A percentile compares a stretch with the other conserved stretches of the same genome.
phyloP scores from a whole-genome alignment of 2,113 vertebrate species.

The Gobiocypris rarus region DNA sequence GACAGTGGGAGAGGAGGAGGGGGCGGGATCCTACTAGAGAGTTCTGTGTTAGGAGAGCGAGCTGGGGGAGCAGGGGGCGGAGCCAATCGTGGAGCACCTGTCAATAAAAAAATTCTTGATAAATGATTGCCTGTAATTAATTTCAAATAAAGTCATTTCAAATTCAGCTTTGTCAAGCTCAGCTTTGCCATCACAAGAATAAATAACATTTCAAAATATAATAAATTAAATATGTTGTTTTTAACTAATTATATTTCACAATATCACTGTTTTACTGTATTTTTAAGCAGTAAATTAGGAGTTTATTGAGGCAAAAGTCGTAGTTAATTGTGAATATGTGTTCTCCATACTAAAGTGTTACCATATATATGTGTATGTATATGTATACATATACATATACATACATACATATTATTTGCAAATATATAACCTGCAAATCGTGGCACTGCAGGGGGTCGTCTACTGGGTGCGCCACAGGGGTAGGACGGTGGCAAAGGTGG shows the following conservation, averaged over 20 bases:
- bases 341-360: too few species aligned
- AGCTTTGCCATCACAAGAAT: background rate
- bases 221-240: background rate
- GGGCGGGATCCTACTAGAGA: constrained; percentile 82
- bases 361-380: too few species aligned
- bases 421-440: constrained; percentile 70
- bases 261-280: too few species aligned
- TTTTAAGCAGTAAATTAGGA: too few species aligned
- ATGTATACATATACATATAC: too few species aligned
- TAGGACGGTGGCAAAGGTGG: constrained; percentile 78
- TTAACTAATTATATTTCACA: too few species aligned
- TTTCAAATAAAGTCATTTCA: background rate
- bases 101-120: background rate
- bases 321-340: too few species aligned
- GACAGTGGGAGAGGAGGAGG: constrained; percentile 68
- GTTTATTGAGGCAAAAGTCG: too few species aligned
- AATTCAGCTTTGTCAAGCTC: too few species aligned
- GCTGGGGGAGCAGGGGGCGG: constrained; percentile 90
- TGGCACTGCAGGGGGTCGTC: constrained; percentile 76
- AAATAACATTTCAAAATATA: background rate
- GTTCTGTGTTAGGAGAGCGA: constrained; percentile 90
- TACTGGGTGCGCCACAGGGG: constrained; percentile 72
- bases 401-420: too few species aligned
- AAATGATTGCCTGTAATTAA: background rate
- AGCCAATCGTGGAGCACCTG: constrained; percentile 78